Base-by-base conservation (phyloP, 2,797 vertebrate species). In the Oryzias sinensis region DNA sequence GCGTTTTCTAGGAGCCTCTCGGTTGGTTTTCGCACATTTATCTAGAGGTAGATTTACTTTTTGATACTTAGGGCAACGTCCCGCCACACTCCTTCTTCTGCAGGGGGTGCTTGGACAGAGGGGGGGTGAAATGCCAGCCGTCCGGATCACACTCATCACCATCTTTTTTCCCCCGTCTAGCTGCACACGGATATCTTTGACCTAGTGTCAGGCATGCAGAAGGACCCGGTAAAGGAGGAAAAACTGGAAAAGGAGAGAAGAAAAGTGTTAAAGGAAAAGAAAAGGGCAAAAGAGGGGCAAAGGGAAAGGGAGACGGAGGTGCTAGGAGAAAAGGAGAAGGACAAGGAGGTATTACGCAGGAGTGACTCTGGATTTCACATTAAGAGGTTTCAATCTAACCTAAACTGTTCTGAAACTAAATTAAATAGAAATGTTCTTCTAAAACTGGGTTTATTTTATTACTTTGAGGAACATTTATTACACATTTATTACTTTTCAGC, bases 101-200 rank as follows among this genome's bases (percentile, higher is more conserved):
- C 33, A 11, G 33, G 33, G 7, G 27, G 7, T 27, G 27, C 27
- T 27, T 27, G 27, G 27, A 7, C 25, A 6, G 27, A 6, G 20
- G 20, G 27, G 5, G 27, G 33, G 33, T 11, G 29, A 9, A 9
- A 33, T 33, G 8, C 29, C 25, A 27, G 1, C 29, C 29, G 33
- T 37, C 33, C 11, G 33, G 33, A 37, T 37, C 33, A 9, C 33
- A 11, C 33, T 37, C 33, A 37, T 37, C 53, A 49, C 24, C 29
- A 17, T 22, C 11, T 25, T 59, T 3, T 58, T 84, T 64, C 63
- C 72, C 72, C 49, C 80, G 70, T 66, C 65, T 67, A 90, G 86
- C 85, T 16, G 44, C 88, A 85, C 33, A 57, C n/a, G 77, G 88
- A 92, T 85, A 89, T 92, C 80, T 92, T 93, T 89, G 91, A 92